phyloP scores from a whole-genome alignment of 2,113 vertebrate species.

The Salvelinus sp. region DNA sequence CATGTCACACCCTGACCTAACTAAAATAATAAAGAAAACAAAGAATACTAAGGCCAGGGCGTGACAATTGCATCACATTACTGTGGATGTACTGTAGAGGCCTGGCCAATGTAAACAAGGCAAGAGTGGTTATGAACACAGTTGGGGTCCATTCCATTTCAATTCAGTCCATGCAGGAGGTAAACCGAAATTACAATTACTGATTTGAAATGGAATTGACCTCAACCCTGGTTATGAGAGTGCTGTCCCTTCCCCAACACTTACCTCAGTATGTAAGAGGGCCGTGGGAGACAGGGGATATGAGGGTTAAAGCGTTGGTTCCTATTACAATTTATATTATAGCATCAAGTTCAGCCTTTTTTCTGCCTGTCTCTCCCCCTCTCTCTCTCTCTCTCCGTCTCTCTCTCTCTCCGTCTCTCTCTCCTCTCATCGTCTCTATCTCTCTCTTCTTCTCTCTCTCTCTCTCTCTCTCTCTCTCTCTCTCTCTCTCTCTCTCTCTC shows the following conservation, averaged over 20 bases:
- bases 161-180: too few species aligned
- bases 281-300: neutral
- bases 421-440: neutral
- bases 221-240: neutral
- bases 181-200: too few species aligned
- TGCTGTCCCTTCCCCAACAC: neutral
- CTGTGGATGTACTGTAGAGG: too few species aligned
- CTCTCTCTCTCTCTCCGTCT: constrained; percentile 11
- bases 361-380: neutral
- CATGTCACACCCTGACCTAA: too few species aligned
- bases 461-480: too few species aligned
- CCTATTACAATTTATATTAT: neutral
- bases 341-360: neutral
- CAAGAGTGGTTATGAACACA: too few species aligned
- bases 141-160: too few species aligned
- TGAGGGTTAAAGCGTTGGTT: neutral
- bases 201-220: too few species aligned
- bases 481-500: neutral
- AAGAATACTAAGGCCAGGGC: too few species aligned
- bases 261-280: constrained; percentile 30
- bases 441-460: too few species aligned
- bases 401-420: constrained; percentile 3
- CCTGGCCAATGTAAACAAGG: too few species aligned
- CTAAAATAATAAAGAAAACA: too few species aligned
- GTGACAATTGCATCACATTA: neutral